Base-by-base conservation (phyloP, 2,888 invertebrate genomes). In the Dicranocentrus wangi region DNA sequence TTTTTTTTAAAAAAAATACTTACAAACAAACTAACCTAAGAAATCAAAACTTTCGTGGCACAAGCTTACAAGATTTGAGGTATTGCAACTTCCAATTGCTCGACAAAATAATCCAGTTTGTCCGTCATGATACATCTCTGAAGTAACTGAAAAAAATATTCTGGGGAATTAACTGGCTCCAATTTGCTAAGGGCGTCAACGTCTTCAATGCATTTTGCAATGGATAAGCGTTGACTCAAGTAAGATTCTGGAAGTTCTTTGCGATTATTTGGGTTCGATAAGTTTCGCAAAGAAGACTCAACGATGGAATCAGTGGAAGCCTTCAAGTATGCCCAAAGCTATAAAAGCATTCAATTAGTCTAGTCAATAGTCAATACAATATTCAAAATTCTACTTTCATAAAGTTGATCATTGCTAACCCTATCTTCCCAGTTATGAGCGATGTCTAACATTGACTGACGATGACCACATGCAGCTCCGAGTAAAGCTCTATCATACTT, bases 351-450 rank as follows among this genome's bases (percentile, higher is more conserved):
- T 8, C 13, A 68, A 63, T 42, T 42, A 65, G 27, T 25, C 43
- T 47, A 58, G n/a, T 43, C 27, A 69, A 58, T 17, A 15, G 1
- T 21, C 23, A 58, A 58, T 23, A 21, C n/a, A n/a, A n/a, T n/a
- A n/a, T n/a, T n/a, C n/a, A n/a, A n/a, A n/a, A n/a, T n/a, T n/a
- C n/a, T n/a, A n/a, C n/a, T n/a, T n/a, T n/a, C n/a, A n/a, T n/a
- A n/a, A n/a, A n/a, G n/a, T n/a, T n/a, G n/a, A n/a, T n/a, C n/a
- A 25, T 25, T n/a, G 21, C 61, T 66, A 21, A 85, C 86, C 71
- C 83, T 79, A 68, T 86, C 86, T 68, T 86, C 85, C 86, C 86
- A 86, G 8, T 81, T 76, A 0, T 73, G 60, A n/a, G 84, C 72
- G 7, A 84, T 85, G n/a, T 79, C 58, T 8, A 86, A 58, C 77